Base-by-base conservation (phyloP, 2,888 invertebrate genomes). In the Cosmia pyralina region DNA sequence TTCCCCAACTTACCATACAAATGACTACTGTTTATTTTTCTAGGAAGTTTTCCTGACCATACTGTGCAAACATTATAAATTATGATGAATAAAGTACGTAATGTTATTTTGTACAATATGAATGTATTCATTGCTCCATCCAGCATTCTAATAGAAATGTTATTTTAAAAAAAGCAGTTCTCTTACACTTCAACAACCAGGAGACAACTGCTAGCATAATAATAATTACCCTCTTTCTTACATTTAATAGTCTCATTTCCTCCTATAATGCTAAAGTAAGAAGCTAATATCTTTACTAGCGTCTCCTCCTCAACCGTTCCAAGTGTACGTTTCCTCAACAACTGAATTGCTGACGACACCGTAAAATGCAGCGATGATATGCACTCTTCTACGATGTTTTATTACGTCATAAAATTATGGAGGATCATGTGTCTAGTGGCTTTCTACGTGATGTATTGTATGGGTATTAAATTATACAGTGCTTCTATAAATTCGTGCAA, bases 351-450 rank as follows among this genome's bases (percentile, higher is more conserved):
- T 70, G 72, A 62, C 60, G 63, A 59, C 46, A 38, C 60, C 77
- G 64, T 76, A 83, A 81, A 81, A 38, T 81, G 83, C 81, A 81
- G 48, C 64, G 59, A 71, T 60, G 64, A 68, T 77, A 81, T 83
- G 83, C 77, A 77, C 72, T 74, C 38, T 28, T 64, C 57, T 8
- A 8, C 53, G 59, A 38, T 28, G 52, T 69, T 83, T 83, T 83
- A 81, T 34, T 65, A 41, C 71, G 28, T 48, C 81, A 58, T 83
- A 83, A 83, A 83, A 75, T 77, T 82, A 72, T 72, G 8, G 53
- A 53, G 68, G 69, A 72, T 72, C 71, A 69, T 74, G 46, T 50
- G 58, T 72, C 62, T 60, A 55, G 72, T 76, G 57, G 53, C 57
- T 66, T 77, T 60, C 44, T 46, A 52, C 28, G 62, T 28, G 17